Conservation (phyloP, 2,113 vertebrate genomes). For the Ariopsis seemanni region DNA sequence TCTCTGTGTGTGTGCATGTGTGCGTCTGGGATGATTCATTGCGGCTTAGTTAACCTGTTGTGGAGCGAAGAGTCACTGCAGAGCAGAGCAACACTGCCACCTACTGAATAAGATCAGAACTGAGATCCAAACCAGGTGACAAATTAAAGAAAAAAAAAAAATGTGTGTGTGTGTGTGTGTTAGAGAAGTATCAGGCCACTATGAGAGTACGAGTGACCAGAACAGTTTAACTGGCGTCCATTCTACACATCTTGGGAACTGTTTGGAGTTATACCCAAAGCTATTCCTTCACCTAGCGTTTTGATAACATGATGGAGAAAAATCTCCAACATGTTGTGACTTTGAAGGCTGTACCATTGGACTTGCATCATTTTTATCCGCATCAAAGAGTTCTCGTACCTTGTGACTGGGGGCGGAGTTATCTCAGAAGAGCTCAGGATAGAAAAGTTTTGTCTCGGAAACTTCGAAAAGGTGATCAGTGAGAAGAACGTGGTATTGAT, state of each 20-base stretch:
- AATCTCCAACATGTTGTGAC: background rate
- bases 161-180: background rate
- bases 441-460: background rate
- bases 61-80: slow-evolving; percentile 12
- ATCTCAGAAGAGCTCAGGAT: background rate
- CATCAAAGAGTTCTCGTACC: background rate
- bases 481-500: background rate
- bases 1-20: slow-evolving; percentile 18
- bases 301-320: background rate
- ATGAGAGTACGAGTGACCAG: background rate
- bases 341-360: background rate
- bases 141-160: background rate
- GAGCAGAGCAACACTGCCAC: slow-evolving; percentile 52
- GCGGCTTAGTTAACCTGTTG: slow-evolving; percentile 35
- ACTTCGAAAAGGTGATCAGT: background rate
- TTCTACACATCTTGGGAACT: background rate
- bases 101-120: slow-evolving; percentile 29
- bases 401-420: background rate
- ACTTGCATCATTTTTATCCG: background rate
- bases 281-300: background rate
- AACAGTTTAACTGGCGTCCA: background rate
- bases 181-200: background rate
- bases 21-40: slow-evolving; percentile 18
- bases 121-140: background rate
- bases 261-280: too few species aligned